Base-by-base conservation (phyloP, 2,797 vertebrate genomes). In the Microhierax caerulescens region DNA sequence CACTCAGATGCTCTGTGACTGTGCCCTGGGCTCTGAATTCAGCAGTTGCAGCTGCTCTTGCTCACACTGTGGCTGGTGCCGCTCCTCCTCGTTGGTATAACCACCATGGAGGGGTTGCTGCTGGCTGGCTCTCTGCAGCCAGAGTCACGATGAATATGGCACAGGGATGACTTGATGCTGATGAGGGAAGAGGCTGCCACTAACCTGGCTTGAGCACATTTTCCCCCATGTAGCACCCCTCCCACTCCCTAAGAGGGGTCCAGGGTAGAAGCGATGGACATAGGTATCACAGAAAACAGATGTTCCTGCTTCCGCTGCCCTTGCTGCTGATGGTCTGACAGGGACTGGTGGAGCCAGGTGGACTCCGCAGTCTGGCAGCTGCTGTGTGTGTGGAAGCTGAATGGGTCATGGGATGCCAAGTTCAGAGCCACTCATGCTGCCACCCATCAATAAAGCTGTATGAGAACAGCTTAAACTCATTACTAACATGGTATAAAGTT, bases 81-180 rank as follows among this genome's bases (percentile, higher is more conserved):
- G 43, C 22, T 56, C 23, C 59, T 82, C 59, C 48, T 64, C 25
- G 1, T 60, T 13, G 7, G 7, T 24, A 17, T 1, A 51, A 37
- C 15, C 36, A 50, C 45, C 1, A 0, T 13, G 14, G 22, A 4
- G 25, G 17, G 6, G 10, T 10, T 30, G 22, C 10, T 72, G 19
- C 27, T 34, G 48, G 24, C 32, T 69, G 39, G 17, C 21, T 85
- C 51, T 88, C 63, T 53, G 50, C 41, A 88, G 25, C 6, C 59
- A 30, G 53, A 64, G 13, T 61, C 50, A 7, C 17, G 30, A 67
- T 2, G 7, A 75, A 24, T 27, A 10, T 11, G 11, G 30, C n/a
- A 61, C 34, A 72, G 84, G 57, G 19, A 14, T 63, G 73, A 53
- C 23, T 79, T 83, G 39, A 9, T 8, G 36, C 45, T 90, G 21